Percentiles rank a stretch among this genome's conserved stretches.
Evolutionary conservation across 2,797 vertebrate species (phyloP).

Genomic region (Falco peregrinus): DNA sequence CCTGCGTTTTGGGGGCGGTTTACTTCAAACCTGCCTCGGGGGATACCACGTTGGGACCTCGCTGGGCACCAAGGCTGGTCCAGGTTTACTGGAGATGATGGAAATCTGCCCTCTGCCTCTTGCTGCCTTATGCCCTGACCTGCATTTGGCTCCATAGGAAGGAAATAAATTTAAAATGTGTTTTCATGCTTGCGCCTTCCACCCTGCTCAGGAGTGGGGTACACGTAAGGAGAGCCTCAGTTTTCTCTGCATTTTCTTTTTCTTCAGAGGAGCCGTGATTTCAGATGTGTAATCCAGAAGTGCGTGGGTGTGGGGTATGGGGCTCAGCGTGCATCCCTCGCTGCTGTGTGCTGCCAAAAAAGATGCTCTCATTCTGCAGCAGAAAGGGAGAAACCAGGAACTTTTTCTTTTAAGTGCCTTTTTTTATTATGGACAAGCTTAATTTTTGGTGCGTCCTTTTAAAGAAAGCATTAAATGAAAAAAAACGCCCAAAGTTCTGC

Average conservation of each 20-base stretch:
- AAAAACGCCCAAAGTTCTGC: not conserved
- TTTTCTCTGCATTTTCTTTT: not conserved
- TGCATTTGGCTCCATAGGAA: not conserved
- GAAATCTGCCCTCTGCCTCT: not conserved
- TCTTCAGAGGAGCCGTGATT: not conserved
- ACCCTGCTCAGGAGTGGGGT: not conserved
- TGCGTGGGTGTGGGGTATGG: rapidly evolving
- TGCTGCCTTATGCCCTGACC: not conserved
- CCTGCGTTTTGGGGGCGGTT: not conserved
- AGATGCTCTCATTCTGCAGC: not conserved
- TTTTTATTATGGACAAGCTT: not conserved
- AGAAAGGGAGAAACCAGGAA: not conserved
- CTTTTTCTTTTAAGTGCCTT: not conserved
- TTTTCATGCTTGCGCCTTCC: not conserved
- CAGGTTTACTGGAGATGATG: not conserved
- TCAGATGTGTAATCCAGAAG: not conserved
- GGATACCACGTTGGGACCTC: too few relatives aligned
- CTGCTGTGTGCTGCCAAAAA: not conserved
- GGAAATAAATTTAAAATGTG: not conserved
- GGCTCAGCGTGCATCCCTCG: rapidly evolving
- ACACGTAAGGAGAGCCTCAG: rapidly evolving
- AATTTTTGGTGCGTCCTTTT: not conserved
- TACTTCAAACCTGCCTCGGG: rapidly evolving
- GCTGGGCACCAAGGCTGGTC: not conserved
- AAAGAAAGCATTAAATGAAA: not conserved